phyloP scores from a whole-genome alignment of 2,888 invertebrate species.

The Agonum fuliginosum region DNA sequence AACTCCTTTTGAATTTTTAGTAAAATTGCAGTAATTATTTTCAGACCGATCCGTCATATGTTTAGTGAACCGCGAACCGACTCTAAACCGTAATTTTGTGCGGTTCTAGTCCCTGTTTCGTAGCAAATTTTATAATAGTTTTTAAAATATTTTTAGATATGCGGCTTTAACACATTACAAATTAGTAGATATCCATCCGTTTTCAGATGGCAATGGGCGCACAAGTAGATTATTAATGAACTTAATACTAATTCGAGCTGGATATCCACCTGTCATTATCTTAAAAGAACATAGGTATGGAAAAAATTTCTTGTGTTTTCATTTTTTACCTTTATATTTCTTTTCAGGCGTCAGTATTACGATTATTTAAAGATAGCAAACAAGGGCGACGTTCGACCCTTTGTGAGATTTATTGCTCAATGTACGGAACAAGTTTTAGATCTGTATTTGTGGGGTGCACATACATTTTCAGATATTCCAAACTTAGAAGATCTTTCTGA shows the following conservation, averaged over 20 bases:
- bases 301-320: neutral
- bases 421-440: constrained; percentile 93
- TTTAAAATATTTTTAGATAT: constrained; percentile 76
- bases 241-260: constrained; percentile 94
- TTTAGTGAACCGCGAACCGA: too few relatives aligned
- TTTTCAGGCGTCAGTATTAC: constrained; percentile 84
- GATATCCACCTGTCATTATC: constrained; percentile 96
- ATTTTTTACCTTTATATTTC: constrained; percentile 4
- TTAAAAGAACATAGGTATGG: constrained; percentile 84
- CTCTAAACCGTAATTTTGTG: too few relatives aligned
- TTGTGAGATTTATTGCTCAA: constrained; percentile 96
- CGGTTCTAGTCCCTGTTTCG: too few relatives aligned
- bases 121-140: neutral
- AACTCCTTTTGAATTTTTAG: too few relatives aligned
- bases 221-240: constrained; percentile 97
- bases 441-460: constrained; percentile 89
- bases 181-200: constrained; percentile 97
- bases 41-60: too few relatives aligned
- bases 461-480: constrained; percentile 75
- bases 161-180: constrained; percentile 98
- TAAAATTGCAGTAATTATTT: too few relatives aligned
- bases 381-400: constrained; percentile 95
- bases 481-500: constrained; percentile 64
- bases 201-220: constrained; percentile 96
- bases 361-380: constrained; percentile 93